Conservation (phyloP, 2,797 vertebrate species). For the Loriculus beryllinus region DNA sequence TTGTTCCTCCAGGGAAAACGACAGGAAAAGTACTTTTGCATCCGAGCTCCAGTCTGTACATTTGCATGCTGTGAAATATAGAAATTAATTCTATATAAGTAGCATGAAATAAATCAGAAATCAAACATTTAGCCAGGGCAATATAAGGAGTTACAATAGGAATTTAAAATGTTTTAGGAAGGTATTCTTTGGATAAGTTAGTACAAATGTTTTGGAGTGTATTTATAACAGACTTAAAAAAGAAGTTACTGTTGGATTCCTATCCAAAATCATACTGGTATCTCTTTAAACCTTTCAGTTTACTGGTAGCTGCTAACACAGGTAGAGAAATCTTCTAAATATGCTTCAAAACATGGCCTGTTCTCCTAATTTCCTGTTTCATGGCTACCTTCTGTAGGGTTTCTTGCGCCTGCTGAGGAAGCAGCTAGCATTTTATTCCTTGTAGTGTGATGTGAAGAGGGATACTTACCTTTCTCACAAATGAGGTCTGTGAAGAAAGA, state of each 20-base stretch:
- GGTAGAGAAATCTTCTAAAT: background rate
- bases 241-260: background rate
- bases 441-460: background rate
- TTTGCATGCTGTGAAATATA: background rate
- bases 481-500: background rate
- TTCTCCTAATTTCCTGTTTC: background rate
- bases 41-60: fast-evolving
- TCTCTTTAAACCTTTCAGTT: background rate
- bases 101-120: background rate
- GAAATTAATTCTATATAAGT: background rate
- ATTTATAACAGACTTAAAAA: background rate
- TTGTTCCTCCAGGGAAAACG: background rate
- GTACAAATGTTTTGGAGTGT: background rate
- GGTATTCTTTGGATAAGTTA: background rate
- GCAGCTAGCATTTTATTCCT: background rate
- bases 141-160: background rate
- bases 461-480: background rate
- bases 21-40: background rate
- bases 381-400: background rate
- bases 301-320: background rate
- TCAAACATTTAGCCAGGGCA: background rate
- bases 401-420: background rate
- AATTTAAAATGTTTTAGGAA: background rate
- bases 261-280: background rate
- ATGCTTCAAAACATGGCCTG: background rate